Conservation (phyloP, 2,113 vertebrate species). For the Tursiops truncatus region DNA sequence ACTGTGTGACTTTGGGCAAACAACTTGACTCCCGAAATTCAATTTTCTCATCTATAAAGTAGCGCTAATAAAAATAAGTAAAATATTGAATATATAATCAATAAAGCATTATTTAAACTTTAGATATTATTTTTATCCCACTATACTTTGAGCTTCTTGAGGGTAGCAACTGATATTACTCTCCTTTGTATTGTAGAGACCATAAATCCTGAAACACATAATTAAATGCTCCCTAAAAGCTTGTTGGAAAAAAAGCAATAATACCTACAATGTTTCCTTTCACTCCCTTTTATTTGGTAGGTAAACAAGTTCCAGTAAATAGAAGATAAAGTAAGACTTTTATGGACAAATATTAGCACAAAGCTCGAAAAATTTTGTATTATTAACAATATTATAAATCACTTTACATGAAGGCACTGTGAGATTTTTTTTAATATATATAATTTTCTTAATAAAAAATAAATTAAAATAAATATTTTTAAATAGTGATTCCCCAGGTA, state of each 20-base stretch:
- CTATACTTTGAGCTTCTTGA: not conserved
- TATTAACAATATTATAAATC: conserved; percentile 20
- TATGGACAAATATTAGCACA: not conserved
- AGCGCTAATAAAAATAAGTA: not conserved
- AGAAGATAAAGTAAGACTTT: not conserved
- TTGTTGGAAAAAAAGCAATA: not conserved
- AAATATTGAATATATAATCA: not conserved
- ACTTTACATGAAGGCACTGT: not conserved
- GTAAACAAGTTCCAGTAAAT: not conserved
- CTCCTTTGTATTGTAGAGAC: not conserved
- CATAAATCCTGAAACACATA: not conserved
- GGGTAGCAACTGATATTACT: not conserved
- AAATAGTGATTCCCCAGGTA: not conserved
- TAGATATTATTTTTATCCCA: not conserved
- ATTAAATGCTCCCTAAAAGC: not conserved
- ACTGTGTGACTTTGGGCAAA: not conserved
- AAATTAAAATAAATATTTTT: not conserved
- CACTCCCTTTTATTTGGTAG: not conserved
- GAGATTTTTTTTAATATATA: not conserved
- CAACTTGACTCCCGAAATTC: not conserved
- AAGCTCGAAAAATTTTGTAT: not conserved
- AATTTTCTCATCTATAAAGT: not conserved
- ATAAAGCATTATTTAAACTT: not conserved
- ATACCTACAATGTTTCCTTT: not conserved
- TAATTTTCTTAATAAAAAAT: not conserved